Evolutionary conservation across 2,888 invertebrate genomes (phyloP).

Genomic region (Trichopoda pennipes): DNA sequence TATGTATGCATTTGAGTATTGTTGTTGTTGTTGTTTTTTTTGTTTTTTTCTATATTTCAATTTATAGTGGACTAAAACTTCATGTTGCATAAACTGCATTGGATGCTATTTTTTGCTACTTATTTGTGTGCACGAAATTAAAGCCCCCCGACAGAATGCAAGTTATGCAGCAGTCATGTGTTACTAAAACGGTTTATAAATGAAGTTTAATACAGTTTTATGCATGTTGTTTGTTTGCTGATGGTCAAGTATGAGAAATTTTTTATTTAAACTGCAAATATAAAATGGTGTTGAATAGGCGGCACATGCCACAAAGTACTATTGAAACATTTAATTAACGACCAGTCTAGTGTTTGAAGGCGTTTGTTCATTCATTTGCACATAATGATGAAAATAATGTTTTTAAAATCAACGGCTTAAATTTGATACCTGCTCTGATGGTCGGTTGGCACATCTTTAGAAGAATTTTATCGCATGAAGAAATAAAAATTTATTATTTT

Average conservation of each 20-base stretch:
- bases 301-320: constrained; percentile 49
- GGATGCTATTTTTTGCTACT: constrained; percentile 54
- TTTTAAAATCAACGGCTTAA: constrained; percentile 10
- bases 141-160: constrained; percentile 22
- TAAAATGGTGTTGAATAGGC: constrained; percentile 20
- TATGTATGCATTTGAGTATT: constrained; percentile 3
- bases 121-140: constrained; percentile 33
- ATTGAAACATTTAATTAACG: constrained; percentile 56
- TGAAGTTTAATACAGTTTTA: constrained; percentile 53
- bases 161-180: constrained; percentile 66
- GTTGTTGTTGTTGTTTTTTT: not conserved
- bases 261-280: not conserved
- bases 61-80: constrained; percentile 53
- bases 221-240: constrained; percentile 11
- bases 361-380: constrained; percentile 43
- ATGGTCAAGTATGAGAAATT: constrained; percentile 46
- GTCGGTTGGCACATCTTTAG: not conserved
- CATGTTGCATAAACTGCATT: constrained; percentile 62
- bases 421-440: constrained; percentile 35
- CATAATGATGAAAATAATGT: constrained; percentile 15
- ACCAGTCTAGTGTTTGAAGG: constrained; percentile 48
- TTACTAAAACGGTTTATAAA: constrained; percentile 62
- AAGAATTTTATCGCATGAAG: constrained; percentile 5
- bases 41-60: constrained; percentile 13
- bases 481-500: constrained; percentile 10